Percentiles rank a stretch among this genome's conserved stretches.
Evolutionary conservation across 2,888 invertebrate genomes (phyloP).

Genomic region (Campoletis raptor): DNA sequence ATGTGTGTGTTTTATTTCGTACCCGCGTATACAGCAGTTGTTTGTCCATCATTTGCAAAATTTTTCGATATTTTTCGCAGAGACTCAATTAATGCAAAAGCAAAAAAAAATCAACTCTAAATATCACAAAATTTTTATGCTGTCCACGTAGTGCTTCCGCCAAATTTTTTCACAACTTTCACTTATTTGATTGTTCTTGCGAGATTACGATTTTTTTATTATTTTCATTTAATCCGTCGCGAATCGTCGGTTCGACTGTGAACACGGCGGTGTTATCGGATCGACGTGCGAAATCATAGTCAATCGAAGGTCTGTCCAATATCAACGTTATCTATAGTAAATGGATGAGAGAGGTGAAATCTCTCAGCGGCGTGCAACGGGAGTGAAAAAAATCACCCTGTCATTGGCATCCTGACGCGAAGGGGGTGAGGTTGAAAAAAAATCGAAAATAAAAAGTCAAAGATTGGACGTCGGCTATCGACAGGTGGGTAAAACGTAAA

Average conservation of each 20-base stretch:
- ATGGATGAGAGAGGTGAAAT: slow-evolving; percentile 29
- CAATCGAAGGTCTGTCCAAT: slow-evolving; percentile 58
- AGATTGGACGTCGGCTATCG: slow-evolving; percentile 26
- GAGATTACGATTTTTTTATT: slow-evolving; percentile 24
- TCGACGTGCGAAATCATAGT: slow-evolving; percentile 62
- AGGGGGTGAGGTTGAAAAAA: slow-evolving; percentile 32
- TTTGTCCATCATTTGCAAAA: slow-evolving; percentile 14
- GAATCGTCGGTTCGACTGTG: slow-evolving; percentile 52
- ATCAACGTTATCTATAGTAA: slow-evolving; percentile 48
- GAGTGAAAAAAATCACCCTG: slow-evolving; percentile 50
- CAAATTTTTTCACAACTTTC: neutral
- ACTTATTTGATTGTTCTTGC: neutral
- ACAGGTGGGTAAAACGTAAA: slow-evolving; percentile 49
- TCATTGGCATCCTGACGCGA: slow-evolving; percentile 48
- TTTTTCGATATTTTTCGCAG: neutral
- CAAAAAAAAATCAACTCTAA: neutral
- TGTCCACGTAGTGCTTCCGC: neutral
- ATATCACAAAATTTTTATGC: neutral
- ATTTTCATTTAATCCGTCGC: slow-evolving; percentile 57
- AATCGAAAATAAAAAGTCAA: slow-evolving; percentile 43
- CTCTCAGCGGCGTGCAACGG: slow-evolving; percentile 4
- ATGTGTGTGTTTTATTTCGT: neutral
- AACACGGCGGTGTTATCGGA: slow-evolving; percentile 35
- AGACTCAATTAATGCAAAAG: neutral
- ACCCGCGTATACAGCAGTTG: neutral